Evolutionary conservation across 2,888 invertebrate species (phyloP), one percentile per base, ranked within the genome.

Genomic region (Artemia sinica): DNA sequence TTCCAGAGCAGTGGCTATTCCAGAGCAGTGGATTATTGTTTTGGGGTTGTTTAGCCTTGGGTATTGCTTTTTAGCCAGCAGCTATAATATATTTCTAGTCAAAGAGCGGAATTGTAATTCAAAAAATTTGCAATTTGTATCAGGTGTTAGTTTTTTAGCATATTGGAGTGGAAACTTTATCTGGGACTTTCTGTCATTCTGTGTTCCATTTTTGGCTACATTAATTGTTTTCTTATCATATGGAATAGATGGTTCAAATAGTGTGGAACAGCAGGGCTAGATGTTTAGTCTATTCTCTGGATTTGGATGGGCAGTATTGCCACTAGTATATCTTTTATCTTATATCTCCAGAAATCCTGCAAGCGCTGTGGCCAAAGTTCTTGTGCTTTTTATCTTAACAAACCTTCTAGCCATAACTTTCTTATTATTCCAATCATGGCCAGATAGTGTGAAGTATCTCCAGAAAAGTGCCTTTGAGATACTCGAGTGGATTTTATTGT

Each of bases 51-150:
- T 75, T 83, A 84, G 80, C 69, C 81, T 84, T 74, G 83, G 83
- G 8, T 76, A 85, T 75, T 81, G 82, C 67, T 81, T 84, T 74
- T 86, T 91, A 14, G 86, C 88, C 4, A 91, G 91, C 0, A 89
- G 88, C 68, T 88, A 87, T 68, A 84, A 88, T 1, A 82, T 89
- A 71, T 87, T 86, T 77, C 80, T 90, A 70, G 89, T 91, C 66
- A 83, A 84, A 71, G 87, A 90, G 75, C 81, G 89, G 63, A 77
- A 81, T 6, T 82, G 82, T 68, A 87, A 86, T 74, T 85, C 88
- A 75, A 89, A 89, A 76, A 83, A 91, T 73, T 83, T 93, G 75
- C 90, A 91, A 75, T 82, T 85, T 74, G 82, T 90, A 66, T 84
- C 85, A 66, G 89, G 88, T 0, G 85, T 89, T 65, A 82, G 84